phyloP scores from a whole-genome alignment of 2,888 invertebrate genomes.

The Thecophora atra region DNA sequence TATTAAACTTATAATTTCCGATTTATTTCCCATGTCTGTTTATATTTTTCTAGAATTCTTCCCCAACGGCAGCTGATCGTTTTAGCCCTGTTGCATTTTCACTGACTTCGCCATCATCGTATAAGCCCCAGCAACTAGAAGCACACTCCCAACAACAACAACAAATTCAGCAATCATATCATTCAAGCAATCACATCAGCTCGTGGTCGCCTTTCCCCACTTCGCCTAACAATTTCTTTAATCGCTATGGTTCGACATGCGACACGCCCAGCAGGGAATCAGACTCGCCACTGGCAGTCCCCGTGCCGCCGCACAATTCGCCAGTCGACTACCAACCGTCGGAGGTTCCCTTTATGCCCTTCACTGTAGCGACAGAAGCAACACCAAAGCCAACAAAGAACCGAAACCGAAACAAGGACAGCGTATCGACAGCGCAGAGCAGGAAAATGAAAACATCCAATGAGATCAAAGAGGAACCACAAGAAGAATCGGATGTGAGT shows the following conservation, averaged over 20 bases:
- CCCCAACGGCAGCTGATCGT: background rate
- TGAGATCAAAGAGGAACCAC: constrained; percentile 21
- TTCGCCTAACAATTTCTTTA: constrained; percentile 37
- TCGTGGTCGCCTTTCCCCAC: constrained; percentile 39
- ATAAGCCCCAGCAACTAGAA: constrained; percentile 16
- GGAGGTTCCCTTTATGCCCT: constrained; percentile 27
- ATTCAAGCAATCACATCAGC: constrained; percentile 36
- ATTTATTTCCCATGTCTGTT: too few relatives aligned
- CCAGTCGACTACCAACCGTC: constrained; percentile 53
- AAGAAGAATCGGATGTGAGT: constrained; percentile 56
- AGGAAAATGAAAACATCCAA: background rate
- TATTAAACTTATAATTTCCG: too few relatives aligned
- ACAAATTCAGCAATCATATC: background rate
- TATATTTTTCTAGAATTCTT: constrained; percentile 36
- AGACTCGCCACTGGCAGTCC: constrained; percentile 49
- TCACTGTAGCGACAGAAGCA: background rate
- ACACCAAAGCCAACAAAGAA: too few relatives aligned
- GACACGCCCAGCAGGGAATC: background rate
- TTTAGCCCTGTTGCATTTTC: background rate
- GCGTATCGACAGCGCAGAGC: constrained; percentile 18
- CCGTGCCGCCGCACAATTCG: constrained; percentile 52
- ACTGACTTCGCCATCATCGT: constrained; percentile 34
- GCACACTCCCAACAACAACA: background rate
- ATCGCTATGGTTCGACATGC: constrained; percentile 12
- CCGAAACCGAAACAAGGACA: constrained; percentile 58